A percentile compares a stretch with the other conserved stretches of the same genome.
Evolutionary conservation across 1,140 invertebrate genomes (phyloP).

Genomic region (Stenopsyche tienmushanensis): DNA sequence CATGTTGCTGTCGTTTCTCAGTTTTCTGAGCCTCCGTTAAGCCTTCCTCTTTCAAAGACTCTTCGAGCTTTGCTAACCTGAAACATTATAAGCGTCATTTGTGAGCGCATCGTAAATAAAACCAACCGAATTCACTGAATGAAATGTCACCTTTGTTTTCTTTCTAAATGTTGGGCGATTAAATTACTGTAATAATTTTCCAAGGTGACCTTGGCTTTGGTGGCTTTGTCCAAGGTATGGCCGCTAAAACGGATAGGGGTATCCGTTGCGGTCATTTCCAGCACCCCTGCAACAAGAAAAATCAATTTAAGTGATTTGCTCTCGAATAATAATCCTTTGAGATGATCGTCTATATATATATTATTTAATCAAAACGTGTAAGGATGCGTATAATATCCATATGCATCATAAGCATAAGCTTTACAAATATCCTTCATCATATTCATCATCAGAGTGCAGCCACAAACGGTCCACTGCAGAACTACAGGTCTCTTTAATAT

Average conservation of each 20-base stretch:
- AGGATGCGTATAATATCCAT: too few relatives aligned
- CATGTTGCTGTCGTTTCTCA: constrained; percentile 91
- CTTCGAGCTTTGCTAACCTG: constrained; percentile 88
- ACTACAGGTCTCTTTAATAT: too few relatives aligned
- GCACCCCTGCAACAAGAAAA: constrained; percentile 47
- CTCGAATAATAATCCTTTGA: background rate
- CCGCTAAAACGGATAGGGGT: constrained; percentile 87
- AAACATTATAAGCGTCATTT: constrained; percentile 35
- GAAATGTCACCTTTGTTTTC: constrained; percentile 82
- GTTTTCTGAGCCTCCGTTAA: constrained; percentile 81
- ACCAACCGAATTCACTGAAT: background rate
- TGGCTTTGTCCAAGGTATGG: constrained; percentile 97
- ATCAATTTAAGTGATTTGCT: background rate
- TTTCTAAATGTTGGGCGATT: constrained; percentile 94
- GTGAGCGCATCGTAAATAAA: too few relatives aligned
- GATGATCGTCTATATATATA: too few relatives aligned
- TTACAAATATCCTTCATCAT: too few relatives aligned
- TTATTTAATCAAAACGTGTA: too few relatives aligned
- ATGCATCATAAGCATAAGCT: too few relatives aligned
- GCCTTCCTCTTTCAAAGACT: constrained; percentile 91
- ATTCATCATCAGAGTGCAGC: too few relatives aligned
- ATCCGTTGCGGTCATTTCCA: constrained; percentile 65
- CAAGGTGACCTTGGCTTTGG: constrained; percentile 97
- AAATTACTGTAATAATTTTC: constrained; percentile 99
- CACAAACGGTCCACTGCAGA: too few relatives aligned